Conservation (phyloP, 1,140 invertebrate genomes). For the Rhagoletis zephyria region DNA sequence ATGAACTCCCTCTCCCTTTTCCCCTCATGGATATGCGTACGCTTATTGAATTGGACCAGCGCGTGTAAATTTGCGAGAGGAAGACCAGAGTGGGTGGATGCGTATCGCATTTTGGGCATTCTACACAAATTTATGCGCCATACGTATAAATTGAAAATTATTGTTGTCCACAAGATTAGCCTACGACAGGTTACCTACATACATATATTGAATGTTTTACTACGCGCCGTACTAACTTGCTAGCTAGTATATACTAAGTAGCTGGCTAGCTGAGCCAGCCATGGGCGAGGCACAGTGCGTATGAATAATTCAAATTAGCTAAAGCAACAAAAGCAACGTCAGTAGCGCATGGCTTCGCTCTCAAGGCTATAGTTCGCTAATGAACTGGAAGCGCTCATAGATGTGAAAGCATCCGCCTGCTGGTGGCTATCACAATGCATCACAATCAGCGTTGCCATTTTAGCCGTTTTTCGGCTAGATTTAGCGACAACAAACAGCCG, state of each 20-base stretch:
- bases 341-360: constrained; percentile 24
- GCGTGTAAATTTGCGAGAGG: background rate
- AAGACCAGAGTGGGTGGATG: background rate
- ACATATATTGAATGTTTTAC: constrained; percentile 35
- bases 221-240: background rate
- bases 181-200: background rate
- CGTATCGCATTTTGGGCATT: background rate
- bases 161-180: constrained; percentile 50
- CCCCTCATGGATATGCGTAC: background rate
- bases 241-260: background rate
- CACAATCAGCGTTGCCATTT: too few relatives aligned
- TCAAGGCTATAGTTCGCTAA: constrained; percentile 33
- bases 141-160: constrained; percentile 50
- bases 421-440: constrained; percentile 17
- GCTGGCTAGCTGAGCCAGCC: background rate
- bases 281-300: background rate
- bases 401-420: constrained; percentile 1
- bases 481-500: too few relatives aligned
- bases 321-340: background rate
- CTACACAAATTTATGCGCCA: constrained; percentile 39
- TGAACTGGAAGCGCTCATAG: constrained; percentile 29
- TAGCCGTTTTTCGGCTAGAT: too few relatives aligned
- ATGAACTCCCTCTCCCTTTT: too few relatives aligned
- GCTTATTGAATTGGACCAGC: constrained; percentile 35
- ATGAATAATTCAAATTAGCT: constrained; percentile 52